Evolutionary conservation across 2,888 invertebrate genomes (phyloP), one percentile per base, ranked within the genome.

Genomic region (Microdon myrmicae): DNA sequence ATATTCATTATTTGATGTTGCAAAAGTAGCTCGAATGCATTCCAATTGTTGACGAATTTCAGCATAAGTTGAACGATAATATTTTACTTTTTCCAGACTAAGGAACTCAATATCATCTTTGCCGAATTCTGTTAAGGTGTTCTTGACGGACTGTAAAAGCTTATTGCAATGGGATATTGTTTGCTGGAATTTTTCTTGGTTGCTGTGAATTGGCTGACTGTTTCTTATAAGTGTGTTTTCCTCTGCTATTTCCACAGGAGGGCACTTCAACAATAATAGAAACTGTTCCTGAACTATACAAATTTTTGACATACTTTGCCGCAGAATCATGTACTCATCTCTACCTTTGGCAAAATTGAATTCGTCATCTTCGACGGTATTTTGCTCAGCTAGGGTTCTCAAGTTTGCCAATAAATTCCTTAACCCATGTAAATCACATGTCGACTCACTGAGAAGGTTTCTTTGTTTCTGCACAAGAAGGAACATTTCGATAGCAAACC

Each of bases 401-500:
- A 79, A 38, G 19, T 74, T 68, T 2, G 82, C 79, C 3, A 84
- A 73, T 1, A 84, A 80, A 26, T 77, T 79, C 1, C 85, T 81
- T 20, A 89, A 72, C 32, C 85, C 83, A 68, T 83, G 85, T 1
- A 88, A 80, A 14, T 81, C 74, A 59, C 83, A 81, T 0, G 84
- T 84, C 8, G 85, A 82, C 67, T 83, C 82, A 0, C 85, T 82
- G 22, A 90, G 79, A 0, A 83, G 81, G 64, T 79, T 81, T 72
- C 90, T 88, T 75, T 90, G 90, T 9, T 82, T 81, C 68, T 87
- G 86, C 1, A 87, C 85, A 34, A 88, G 72, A 61, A 85, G 79
- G 83, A 92, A 83, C 28, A 96, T 80, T 71, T 95, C 90, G 10
- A 87, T 85, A 0, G 91, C 85, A 75, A 89, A 94, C 34, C 97